Evolutionary conservation across 2,113 vertebrate genomes (phyloP).

Genomic region (Chunga burmeisteri): DNA sequence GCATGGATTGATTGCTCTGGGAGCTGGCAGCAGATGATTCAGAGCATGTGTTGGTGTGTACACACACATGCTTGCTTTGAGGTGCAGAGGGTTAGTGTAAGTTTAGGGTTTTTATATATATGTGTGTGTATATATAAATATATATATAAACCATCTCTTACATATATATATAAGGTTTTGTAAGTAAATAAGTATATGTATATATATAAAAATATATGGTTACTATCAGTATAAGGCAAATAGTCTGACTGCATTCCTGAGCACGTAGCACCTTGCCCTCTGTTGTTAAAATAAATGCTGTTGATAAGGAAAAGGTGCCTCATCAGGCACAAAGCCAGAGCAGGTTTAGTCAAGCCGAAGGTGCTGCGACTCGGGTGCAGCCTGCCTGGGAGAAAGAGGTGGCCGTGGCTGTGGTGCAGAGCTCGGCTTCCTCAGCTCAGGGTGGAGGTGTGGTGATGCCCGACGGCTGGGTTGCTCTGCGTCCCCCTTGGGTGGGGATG

Average conservation of each 20-base stretch:
- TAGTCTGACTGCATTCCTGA: slow-evolving; percentile 12
- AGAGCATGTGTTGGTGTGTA: slow-evolving; percentile 17
- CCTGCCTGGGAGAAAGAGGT: not conserved
- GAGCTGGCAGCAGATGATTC: slow-evolving; percentile 52
- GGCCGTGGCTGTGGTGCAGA: not conserved
- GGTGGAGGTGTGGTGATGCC: not conserved
- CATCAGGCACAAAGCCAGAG: not conserved
- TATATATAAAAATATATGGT: not conserved
- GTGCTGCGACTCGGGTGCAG: not conserved
- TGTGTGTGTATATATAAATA: not conserved
- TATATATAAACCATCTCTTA: not conserved
- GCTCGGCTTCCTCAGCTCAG: not conserved
- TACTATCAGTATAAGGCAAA: not conserved
- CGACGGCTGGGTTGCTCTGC: not conserved
- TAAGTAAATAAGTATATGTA: not conserved
- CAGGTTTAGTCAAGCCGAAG: not conserved
- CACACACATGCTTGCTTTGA: slow-evolving; percentile 2
- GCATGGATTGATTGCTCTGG: not conserved
- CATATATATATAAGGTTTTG: not conserved
- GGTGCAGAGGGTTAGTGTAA: not conserved
- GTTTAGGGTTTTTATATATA: not conserved
- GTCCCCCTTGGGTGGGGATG: not conserved
- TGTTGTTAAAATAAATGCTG: not conserved
- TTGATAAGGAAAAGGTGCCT: not conserved
- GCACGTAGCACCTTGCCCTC: not conserved